Conservation (phyloP, 2,797 vertebrate species). For the Rhinophrynus dorsalis region DNA sequence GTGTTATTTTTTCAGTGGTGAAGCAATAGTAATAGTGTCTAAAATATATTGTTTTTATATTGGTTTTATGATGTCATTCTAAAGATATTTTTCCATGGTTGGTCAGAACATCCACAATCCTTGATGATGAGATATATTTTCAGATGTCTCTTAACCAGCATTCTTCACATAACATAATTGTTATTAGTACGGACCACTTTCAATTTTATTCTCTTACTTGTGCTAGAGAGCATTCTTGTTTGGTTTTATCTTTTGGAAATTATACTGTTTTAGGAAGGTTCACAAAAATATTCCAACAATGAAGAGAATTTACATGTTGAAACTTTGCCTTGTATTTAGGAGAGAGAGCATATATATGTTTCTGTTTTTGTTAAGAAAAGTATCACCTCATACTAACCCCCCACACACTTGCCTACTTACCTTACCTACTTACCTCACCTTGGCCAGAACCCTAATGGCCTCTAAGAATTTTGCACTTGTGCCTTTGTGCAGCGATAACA, state of each 20-base stretch:
- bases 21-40: background rate
- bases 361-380: too few relatives aligned
- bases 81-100: constrained; percentile 60
- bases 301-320: too few relatives aligned
- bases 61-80: constrained; percentile 59
- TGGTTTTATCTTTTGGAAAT: background rate
- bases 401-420: too few relatives aligned
- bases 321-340: too few relatives aligned
- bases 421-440: too few relatives aligned
- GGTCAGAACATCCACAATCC: constrained; percentile 51
- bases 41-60: constrained; percentile 47
- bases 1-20: background rate
- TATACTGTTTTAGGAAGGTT: background rate
- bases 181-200: background rate
- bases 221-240: background rate
- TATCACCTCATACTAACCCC: too few relatives aligned
- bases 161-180: background rate
- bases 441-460: too few relatives aligned
- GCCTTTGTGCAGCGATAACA: too few relatives aligned
- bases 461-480: too few relatives aligned
- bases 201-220: background rate
- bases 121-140: constrained; percentile 45
- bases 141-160: constrained; percentile 16
- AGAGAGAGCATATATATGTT: too few relatives aligned
- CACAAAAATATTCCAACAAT: background rate